Percentiles rank a stretch among this genome's conserved stretches.
These are phyloP conservation scores for Xestia c-nigrum DNA, from an alignment of 2,888 invertebrate species.

Conservation along the genomic window DNA sequence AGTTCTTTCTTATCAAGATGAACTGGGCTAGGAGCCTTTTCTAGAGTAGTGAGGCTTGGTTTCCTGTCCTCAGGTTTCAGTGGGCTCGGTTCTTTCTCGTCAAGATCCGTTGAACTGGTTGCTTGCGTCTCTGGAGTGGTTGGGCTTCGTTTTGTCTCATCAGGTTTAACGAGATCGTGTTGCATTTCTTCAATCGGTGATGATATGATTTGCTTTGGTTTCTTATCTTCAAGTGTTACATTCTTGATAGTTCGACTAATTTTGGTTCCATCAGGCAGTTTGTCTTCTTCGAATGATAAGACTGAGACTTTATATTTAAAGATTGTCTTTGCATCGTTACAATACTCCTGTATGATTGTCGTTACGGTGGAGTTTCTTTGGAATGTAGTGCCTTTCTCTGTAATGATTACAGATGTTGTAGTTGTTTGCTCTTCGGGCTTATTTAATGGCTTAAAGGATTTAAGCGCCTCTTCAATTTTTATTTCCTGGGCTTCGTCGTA, in stretches of 20 bases:
- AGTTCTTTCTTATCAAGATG: no score
- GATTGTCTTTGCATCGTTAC: constrained; percentile 2
- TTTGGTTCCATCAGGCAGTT: constrained; percentile 27
- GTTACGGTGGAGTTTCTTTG: constrained; percentile 18
- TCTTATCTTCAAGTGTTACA: constrained; percentile 17
- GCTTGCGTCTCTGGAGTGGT: no score
- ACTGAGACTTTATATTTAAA: constrained; percentile 37
- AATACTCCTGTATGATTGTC: constrained; percentile 21
- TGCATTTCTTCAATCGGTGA: not conserved
- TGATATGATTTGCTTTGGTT: not conserved
- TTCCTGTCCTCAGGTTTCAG: no score
- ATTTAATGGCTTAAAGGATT: constrained; percentile 9
- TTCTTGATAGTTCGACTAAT: not conserved
- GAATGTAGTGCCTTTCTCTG: constrained; percentile 13
- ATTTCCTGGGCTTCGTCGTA: constrained; percentile 25
- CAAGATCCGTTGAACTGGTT: no score
- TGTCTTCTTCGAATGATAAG: constrained; percentile 16
- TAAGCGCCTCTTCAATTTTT: constrained; percentile 22
- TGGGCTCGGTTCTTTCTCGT: no score
- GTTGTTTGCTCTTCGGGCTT: constrained; percentile 29
- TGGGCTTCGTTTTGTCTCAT: no score
- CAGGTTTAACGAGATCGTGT: no score
- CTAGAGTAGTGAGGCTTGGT: no score
- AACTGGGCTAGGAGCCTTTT: no score
- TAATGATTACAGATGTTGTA: constrained; percentile 6